These are phyloP conservation scores for Nanorana parkeri DNA, from an alignment of 2,113 vertebrate species.

Conservation along the genomic window DNA sequence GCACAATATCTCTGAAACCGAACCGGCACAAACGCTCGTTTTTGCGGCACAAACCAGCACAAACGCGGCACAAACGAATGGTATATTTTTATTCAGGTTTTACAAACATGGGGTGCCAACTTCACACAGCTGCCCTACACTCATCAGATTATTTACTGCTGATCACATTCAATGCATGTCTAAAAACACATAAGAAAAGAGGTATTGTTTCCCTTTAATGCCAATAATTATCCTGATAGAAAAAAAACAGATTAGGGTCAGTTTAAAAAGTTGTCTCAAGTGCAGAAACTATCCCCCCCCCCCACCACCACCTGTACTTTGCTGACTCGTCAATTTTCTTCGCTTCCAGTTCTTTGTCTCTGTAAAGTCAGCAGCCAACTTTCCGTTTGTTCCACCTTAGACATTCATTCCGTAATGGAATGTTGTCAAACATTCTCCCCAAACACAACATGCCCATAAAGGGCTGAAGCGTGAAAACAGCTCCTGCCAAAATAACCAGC, in stretches of 20 bases:
- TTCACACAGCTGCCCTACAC: too few relatives aligned
- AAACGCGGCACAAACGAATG: too few relatives aligned
- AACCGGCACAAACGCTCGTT: too few relatives aligned
- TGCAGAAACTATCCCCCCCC: neutral
- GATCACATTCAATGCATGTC: too few relatives aligned
- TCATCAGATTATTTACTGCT: too few relatives aligned
- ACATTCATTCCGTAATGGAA: slow-evolving; percentile 34
- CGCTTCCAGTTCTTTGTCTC: slow-evolving; percentile 44
- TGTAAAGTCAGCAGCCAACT: slow-evolving; percentile 19
- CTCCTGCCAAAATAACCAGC: slow-evolving; percentile 29
- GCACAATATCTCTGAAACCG: too few relatives aligned
- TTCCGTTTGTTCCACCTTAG: slow-evolving; percentile 50
- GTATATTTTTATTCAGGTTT: too few relatives aligned
- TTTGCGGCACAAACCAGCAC: too few relatives aligned
- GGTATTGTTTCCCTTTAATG: too few relatives aligned
- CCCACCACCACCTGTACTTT: neutral
- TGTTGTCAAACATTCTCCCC: slow-evolving; percentile 47
- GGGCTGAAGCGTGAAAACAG: slow-evolving; percentile 5
- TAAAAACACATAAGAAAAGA: too few relatives aligned
- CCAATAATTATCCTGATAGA: too few relatives aligned
- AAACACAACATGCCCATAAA: neutral
- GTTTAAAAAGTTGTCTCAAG: neutral
- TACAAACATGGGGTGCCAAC: too few relatives aligned
- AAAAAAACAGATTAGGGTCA: slow-evolving; percentile 13
- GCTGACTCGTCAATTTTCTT: slow-evolving; percentile 41